Evolutionary conservation across 2,113 vertebrate species (phyloP).

Genomic region (Mormyrus iriodes): DNA sequence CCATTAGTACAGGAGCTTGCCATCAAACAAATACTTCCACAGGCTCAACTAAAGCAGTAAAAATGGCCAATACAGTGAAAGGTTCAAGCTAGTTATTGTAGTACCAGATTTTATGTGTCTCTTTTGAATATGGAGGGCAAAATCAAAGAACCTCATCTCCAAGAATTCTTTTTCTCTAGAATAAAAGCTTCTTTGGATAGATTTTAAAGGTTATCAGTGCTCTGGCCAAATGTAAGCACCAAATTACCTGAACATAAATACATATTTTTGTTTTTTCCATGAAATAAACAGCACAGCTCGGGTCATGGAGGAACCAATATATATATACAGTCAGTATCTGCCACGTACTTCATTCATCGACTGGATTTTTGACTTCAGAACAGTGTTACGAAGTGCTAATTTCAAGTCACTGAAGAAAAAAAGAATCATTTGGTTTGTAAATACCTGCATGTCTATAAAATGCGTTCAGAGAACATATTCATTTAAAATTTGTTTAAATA

Average conservation of each 20-base stretch:
- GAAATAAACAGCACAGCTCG: not conserved
- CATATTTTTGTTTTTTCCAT: not conserved
- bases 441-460: not conserved
- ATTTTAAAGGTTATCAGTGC: not conserved
- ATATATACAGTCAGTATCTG: not conserved
- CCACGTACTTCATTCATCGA: not conserved
- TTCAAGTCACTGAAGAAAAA: not conserved
- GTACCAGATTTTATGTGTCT: not conserved
- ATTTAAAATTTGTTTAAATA: not conserved
- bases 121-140: not conserved
- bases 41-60: not conserved
- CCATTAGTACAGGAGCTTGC: not conserved
- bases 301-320: not conserved
- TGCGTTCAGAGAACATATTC: not conserved
- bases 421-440: not conserved
- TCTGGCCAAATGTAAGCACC: not conserved
- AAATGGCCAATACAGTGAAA: not conserved
- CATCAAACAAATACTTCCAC: not conserved
- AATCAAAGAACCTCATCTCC: not conserved
- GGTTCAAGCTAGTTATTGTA: not conserved
- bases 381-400: not conserved
- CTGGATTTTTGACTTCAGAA: not conserved
- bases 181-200: not conserved
- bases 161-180: not conserved
- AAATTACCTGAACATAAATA: not conserved